A percentile compares a stretch with the other conserved stretches of the same genome.
phyloP scores from a whole-genome alignment of 1,140 invertebrate genomes.

The Cydia fagiglandana region DNA sequence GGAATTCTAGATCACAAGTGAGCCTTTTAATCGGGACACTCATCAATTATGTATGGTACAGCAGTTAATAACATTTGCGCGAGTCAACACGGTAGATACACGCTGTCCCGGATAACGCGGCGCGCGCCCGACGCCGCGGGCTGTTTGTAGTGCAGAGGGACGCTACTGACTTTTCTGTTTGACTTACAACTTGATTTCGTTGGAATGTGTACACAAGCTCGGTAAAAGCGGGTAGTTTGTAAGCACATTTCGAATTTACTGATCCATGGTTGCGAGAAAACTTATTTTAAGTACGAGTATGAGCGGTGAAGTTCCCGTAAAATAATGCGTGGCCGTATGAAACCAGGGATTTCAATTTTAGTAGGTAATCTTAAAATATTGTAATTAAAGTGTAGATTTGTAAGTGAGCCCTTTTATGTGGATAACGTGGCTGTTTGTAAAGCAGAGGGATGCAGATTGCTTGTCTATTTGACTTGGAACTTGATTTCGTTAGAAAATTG shows the following conservation, averaged over 20 bases:
- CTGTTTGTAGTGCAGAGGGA: not conserved
- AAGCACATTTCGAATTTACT: not conserved
- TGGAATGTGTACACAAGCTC: not conserved
- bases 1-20: not conserved
- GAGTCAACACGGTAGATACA: conserved; percentile 53
- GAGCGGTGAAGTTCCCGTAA: no score
- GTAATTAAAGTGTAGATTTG: not conserved
- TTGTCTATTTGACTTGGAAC: not conserved
- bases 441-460: not conserved
- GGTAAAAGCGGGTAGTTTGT: not conserved
- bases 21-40: not conserved
- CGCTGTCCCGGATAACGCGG: conserved; percentile 53
- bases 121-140: conserved; percentile 20
- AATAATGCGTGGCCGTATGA: no score
- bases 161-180: conserved; percentile 26
- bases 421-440: conserved; percentile 20
- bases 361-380: no score
- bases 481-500: not conserved
- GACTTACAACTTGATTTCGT: not conserved
- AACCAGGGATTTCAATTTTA: no score
- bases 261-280: no score
- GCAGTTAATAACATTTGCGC: conserved; percentile 44
- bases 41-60: conserved; percentile 42
- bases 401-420: not conserved
- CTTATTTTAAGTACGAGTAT: no score